These are phyloP conservation scores for Drosophila gunungcola DNA, from an alignment of 1,140 invertebrate genomes.

Conservation along the genomic window DNA sequence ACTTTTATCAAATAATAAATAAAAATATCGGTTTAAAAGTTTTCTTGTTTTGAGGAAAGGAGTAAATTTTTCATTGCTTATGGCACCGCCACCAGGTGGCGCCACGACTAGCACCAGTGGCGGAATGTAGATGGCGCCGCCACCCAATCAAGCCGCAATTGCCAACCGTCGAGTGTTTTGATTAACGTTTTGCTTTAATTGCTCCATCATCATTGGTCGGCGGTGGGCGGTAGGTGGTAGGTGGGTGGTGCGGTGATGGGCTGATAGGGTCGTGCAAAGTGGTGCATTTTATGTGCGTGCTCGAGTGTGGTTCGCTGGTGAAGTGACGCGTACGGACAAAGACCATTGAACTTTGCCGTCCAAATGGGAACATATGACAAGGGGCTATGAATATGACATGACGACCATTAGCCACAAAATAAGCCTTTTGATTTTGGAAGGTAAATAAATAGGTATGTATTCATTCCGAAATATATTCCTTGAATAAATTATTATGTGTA, in stretches of 20 bases:
- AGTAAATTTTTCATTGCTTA: constrained; percentile 4
- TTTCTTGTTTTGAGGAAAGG: no score
- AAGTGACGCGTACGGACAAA: constrained; percentile 19
- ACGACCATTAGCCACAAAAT: constrained; percentile 13
- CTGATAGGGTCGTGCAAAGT: background rate
- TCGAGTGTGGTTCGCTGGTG: constrained; percentile 6
- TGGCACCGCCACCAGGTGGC: constrained; percentile 7
- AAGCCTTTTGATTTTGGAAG: constrained; percentile 1
- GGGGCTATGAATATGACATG: constrained; percentile 23
- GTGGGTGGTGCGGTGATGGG: background rate
- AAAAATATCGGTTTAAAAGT: no score
- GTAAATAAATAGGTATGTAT: background rate
- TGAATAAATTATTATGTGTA: background rate
- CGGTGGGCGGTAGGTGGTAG: background rate
- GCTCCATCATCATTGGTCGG: constrained; percentile 38
- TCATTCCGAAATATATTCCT: no score
- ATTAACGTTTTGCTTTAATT: constrained; percentile 62
- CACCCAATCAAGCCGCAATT: constrained; percentile 32
- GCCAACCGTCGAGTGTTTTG: constrained; percentile 26
- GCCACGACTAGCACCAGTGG: constrained; percentile 6
- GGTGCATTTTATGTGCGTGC: constrained; percentile 10
- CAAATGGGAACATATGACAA: constrained; percentile 6
- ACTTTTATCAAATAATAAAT: no score
- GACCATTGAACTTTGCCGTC: constrained; percentile 33
- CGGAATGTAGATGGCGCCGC: constrained; percentile 20